Base-by-base conservation (phyloP, 2,888 invertebrate species). In the Zaprionus lineosus region DNA sequence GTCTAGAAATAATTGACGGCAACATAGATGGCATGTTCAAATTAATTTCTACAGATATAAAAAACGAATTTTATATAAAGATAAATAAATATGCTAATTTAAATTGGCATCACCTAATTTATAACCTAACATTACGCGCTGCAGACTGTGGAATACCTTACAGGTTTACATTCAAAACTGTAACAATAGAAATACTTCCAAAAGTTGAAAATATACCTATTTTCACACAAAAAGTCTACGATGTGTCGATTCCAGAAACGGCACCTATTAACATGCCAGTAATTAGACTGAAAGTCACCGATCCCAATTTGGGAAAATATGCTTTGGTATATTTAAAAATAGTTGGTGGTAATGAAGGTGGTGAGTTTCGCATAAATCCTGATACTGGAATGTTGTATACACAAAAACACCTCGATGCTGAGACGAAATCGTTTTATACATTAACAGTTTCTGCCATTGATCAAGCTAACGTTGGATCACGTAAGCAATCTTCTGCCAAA, bases 351-450 rank as follows among this genome's bases (percentile, higher is more conserved):
- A 97, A 98, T 89, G 95, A 96, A 87, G 95, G 95, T 3, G 95
- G 94, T 0, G 95, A 96, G 87, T 98, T 98, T 89, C 91, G 93
- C 68, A 93, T 98, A 6, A 96, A 98, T 89, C 93, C 95, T 0
- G 94, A 95, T 72, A 96, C 97, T 0, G 98, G 98, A 1, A 95
- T 98, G 91, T 90, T 98, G 1, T 96, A 96, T 87, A 97, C 97
- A 0, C 94, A 95, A 8, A 94, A 94, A 21, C 89, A 91, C 26
- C 91, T 98, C 15, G 98, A 98, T 88, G 96, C 97, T 0, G 98
- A 98, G 91, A 91, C 91, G 47, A 95, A 95, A 87, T 93, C 95
- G 1, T 93, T 95, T 69, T 97, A 97, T 88, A 95, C 95, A 9
- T 91, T 98, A 33, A 97, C 97, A 0, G 96, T 98, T 6, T 95